Evolutionary conservation across 2,113 vertebrate species (phyloP), one percentile per base, ranked within the genome.

Genomic region (Microcebus murinus): DNA sequence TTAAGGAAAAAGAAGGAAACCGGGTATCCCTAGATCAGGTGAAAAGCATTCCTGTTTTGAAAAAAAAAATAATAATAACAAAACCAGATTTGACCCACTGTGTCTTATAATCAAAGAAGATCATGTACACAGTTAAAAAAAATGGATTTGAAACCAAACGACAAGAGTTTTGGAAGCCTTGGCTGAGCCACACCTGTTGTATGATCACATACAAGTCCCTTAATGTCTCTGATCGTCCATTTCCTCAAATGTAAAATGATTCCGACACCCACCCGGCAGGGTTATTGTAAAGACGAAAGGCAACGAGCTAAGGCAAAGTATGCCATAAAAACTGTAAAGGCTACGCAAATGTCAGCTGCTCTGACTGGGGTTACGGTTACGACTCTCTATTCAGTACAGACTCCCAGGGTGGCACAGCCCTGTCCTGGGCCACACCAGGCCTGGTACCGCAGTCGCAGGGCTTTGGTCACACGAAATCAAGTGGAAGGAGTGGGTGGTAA

Each of bases 311-410:
- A 73, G 55, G 42, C 83, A 67, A 83, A 90, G 48, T 14, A 3
- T 61, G 81, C 76, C 90, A 80, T 36, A 67, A 85, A 67, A 85
- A 93, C 63, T 55, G 31, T 5, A 67, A 90, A 91, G 52, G 50
- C 67, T 83, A 68, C 14, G 61, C 39, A 92, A 92, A 97, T 65
- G 80, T n/a, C 81, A 94, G 27, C 15, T 42, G 70, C 76, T 71
- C 3, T 83, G 77, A 59, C 6, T 65, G 67, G 39, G 10, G 52
- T 84, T 48, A 65, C 25, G 31, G 87, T 59, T 5, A 63, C n/a
- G 45, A 71, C 52, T 59, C 77, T 94, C 90, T 91, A 86, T 80
- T 91, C 82, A 50, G 21, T 20, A 79, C 31, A 79, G 20, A 2
- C 27, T 88, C 25, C 14, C 45, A 4, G 31, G 48, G 27, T 3